Evolutionary conservation across 2,888 invertebrate species (phyloP).

Genomic region (Apotomis capreana): DNA sequence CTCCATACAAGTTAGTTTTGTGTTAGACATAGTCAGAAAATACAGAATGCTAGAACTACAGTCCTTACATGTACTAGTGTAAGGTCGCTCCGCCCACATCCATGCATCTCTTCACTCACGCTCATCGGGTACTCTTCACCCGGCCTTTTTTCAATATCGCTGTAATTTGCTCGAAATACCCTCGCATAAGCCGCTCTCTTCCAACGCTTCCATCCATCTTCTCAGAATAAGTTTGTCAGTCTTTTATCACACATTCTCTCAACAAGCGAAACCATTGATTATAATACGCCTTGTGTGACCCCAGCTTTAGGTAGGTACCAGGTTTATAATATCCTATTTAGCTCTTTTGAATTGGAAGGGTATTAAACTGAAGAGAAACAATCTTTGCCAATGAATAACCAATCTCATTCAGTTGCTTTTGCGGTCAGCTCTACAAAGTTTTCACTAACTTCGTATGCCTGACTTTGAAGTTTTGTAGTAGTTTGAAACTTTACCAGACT

Average conservation of each 20-base stretch:
- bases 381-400: conserved; percentile 7
- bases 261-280: background rate
- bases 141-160: too few relatives aligned
- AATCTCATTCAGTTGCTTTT: conserved; percentile 12
- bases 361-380: background rate
- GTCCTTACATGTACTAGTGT: too few relatives aligned
- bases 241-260: background rate
- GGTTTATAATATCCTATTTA: background rate
- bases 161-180: too few relatives aligned
- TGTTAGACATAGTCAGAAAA: too few relatives aligned
- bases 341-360: background rate
- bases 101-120: too few relatives aligned
- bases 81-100: too few relatives aligned
- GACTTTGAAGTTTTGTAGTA: conserved; percentile 27
- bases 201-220: too few relatives aligned
- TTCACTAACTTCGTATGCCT: conserved; percentile 8
- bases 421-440: conserved; percentile 28
- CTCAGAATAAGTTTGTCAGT: too few relatives aligned
- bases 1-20: too few relatives aligned
- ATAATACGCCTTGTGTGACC: background rate
- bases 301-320: background rate
- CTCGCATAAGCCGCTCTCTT: too few relatives aligned
- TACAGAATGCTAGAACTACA: too few relatives aligned
- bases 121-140: too few relatives aligned
- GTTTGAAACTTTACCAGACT: conserved; percentile 24